Evolutionary conservation across 2,113 vertebrate species (phyloP).

Genomic region (Gymnobelideus leadbeateri): DNA sequence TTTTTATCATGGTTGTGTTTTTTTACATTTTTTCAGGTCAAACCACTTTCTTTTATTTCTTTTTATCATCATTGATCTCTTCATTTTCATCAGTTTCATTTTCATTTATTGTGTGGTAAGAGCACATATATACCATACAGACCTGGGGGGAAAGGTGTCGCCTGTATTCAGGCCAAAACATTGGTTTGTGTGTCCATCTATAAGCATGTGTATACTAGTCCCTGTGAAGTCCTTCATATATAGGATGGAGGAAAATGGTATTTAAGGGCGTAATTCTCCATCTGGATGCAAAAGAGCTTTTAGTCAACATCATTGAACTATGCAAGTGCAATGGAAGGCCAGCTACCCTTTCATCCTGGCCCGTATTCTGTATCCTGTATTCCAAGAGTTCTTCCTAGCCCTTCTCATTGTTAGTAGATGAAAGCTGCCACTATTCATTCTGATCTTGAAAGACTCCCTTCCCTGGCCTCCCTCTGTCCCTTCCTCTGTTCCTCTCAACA

Average conservation of each 20-base stretch:
- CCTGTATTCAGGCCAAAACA: background rate
- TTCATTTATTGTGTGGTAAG: background rate
- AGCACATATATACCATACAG: background rate
- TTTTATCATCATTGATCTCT: background rate
- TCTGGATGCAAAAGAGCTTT: conserved; percentile 79
- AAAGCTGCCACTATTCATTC: conserved; percentile 76
- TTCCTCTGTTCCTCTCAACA: conserved; percentile 37
- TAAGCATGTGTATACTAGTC: background rate
- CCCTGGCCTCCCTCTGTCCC: conserved; percentile 55
- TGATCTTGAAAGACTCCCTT: conserved; percentile 77
- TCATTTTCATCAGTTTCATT: background rate
- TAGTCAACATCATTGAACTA: conserved; percentile 83
- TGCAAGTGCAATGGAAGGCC: conserved; percentile 76
- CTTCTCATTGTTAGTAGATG: conserved; percentile 74
- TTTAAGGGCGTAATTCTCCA: conserved; percentile 71
- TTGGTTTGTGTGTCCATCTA: background rate
- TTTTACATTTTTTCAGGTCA: background rate
- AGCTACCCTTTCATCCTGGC: conserved; percentile 77
- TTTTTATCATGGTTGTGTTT: background rate
- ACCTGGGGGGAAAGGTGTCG: background rate
- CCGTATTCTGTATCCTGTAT: conserved; percentile 71
- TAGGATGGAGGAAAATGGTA: conserved; percentile 40
- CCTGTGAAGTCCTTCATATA: conserved; percentile 62
- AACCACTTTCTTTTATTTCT: background rate
- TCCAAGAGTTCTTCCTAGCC: conserved; percentile 71